Evolutionary conservation across 92 coral and sea anemone species (phyloP).

Genomic region (Porites rus): DNA sequence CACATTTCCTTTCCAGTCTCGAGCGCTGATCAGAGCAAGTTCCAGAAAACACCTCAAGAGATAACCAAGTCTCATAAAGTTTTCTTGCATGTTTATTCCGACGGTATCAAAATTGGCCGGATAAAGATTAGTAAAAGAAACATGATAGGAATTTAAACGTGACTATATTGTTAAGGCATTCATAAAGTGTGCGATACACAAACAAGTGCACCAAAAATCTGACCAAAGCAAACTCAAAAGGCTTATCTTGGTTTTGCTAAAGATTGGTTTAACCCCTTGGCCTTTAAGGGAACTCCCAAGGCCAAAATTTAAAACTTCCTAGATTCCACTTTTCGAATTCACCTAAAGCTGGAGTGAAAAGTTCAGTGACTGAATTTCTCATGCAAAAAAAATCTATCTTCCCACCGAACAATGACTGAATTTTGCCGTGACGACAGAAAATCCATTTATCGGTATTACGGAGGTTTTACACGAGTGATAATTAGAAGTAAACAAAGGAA

Average conservation of each 20-base stretch:
- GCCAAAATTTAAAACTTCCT: background rate
- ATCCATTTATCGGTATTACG: too few species aligned
- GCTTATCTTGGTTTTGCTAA: slow-evolving; percentile 6
- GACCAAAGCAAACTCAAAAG: slow-evolving; percentile 7
- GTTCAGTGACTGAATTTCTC: too few species aligned
- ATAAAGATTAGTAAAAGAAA: background rate
- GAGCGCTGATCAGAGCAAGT: background rate
- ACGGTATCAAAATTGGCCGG: background rate
- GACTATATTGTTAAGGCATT: background rate
- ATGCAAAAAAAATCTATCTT: too few species aligned
- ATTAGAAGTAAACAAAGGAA: too few species aligned
- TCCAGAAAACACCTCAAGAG: background rate
- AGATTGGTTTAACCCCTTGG: background rate
- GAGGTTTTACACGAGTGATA: too few species aligned
- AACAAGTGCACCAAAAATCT: background rate
- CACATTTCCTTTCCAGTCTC: background rate
- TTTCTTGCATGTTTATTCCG: background rate
- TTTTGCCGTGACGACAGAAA: too few species aligned
- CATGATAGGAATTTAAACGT: background rate
- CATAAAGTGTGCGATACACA: too few species aligned
- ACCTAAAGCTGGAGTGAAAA: too few species aligned
- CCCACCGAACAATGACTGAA: too few species aligned
- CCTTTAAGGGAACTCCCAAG: background rate
- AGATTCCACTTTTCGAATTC: background rate
- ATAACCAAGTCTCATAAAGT: background rate